phyloP scores from a whole-genome alignment of 2,113 vertebrate genomes.

The Capreolus pygargus region DNA sequence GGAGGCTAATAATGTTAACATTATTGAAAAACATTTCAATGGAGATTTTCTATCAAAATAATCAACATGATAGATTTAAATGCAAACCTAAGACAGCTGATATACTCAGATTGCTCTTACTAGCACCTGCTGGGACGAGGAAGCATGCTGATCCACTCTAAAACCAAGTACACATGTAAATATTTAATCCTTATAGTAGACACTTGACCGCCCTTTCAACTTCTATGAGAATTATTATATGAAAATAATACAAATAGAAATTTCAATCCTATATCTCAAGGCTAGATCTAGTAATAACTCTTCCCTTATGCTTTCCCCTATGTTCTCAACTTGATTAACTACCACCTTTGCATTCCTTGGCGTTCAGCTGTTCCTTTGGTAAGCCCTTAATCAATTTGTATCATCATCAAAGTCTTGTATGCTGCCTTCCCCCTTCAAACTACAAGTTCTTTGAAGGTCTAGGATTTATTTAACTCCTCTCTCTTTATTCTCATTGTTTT shows the following conservation, averaged over 20 bases:
- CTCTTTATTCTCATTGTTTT: background rate
- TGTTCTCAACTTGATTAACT: background rate
- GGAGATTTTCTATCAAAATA: background rate
- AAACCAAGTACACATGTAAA: background rate
- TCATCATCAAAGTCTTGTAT: background rate
- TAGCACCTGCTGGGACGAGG: background rate
- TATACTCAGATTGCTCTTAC: background rate
- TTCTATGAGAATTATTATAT: background rate
- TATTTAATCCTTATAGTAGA: background rate
- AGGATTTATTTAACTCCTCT: background rate
- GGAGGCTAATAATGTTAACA: background rate
- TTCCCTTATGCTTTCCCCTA: background rate
- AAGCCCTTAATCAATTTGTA: background rate
- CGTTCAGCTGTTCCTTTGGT: background rate
- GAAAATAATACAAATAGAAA: background rate
- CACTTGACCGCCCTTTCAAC: background rate
- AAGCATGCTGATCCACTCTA: background rate
- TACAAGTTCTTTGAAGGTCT: background rate
- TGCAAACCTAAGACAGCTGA: background rate
- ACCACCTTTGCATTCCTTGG: background rate
- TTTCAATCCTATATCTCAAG: background rate
- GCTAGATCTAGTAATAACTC: background rate
- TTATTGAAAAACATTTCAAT: background rate
- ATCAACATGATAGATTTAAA: background rate
- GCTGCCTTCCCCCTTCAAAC: background rate